phyloP scores from a whole-genome alignment of 2,113 vertebrate species.

The Pseudopipra pipra region DNA sequence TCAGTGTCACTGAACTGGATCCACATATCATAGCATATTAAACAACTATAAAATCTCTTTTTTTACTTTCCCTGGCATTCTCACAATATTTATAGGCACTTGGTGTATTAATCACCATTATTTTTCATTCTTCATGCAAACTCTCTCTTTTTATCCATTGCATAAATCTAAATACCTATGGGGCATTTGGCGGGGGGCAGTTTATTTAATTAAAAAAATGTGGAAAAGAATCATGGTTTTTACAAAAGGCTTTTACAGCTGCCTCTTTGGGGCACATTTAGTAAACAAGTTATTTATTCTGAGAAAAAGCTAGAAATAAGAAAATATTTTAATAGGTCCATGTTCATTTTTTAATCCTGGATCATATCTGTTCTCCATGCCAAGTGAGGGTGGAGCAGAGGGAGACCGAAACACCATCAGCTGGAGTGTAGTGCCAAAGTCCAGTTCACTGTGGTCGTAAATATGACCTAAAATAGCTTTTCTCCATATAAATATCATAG shows the following conservation, averaged over 20 bases:
- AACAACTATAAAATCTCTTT: background rate
- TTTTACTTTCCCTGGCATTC: background rate
- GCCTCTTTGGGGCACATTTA: background rate
- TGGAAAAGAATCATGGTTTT: background rate
- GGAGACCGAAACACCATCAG: background rate
- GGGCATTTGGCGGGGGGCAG: fast-evolving
- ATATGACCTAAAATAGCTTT: background rate
- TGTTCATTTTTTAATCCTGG: background rate
- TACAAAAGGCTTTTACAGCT: background rate
- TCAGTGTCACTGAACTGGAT: background rate
- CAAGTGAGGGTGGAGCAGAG: background rate
- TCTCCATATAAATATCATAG: background rate
- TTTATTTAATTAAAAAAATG: background rate
- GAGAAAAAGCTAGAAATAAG: constrained; percentile 5
- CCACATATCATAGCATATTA: background rate
- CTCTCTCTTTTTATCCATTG: background rate
- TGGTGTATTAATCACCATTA: background rate
- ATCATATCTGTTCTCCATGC: background rate
- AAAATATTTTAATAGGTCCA: background rate
- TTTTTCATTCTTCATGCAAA: background rate
- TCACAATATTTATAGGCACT: background rate
- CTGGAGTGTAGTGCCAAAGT: background rate
- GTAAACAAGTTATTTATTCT: background rate
- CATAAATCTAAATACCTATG: background rate
- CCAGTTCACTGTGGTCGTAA: background rate